Evolutionary conservation across 1,140 invertebrate genomes (phyloP), one percentile per base, ranked within the genome.

Genomic region (Bilobella aurantiaca): DNA sequence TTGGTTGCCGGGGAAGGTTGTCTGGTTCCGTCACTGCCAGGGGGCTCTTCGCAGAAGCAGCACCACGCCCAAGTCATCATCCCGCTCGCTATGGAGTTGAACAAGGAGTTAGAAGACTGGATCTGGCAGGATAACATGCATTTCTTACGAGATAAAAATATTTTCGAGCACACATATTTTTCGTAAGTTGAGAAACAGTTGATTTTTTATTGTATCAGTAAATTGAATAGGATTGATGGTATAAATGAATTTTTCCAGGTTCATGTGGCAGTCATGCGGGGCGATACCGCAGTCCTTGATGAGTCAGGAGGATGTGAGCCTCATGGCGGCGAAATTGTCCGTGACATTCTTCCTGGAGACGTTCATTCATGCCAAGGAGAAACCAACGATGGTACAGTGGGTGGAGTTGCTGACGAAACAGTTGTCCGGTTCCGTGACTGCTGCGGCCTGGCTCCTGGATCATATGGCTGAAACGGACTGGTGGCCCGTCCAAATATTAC

Each of bases 111-210:
- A 3, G 87, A 91, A 75, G 86, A 88, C 73, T 93, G 90, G 90
- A 93, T 96, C 64, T 96, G 92, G 92, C 86, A 93, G 73, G 93
- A 96, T 77, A 96, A 96, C 75, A 91, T 90, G 83, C 88, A 93
- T 74, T 96, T 96, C 75, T 80, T 96, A 47, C 89, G 92, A 74
- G 93, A 96, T 77, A 93, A 93, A 76, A 95, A 93, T 77, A 92
- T 96, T 72, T 95, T 96, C 74, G 92, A 96, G 73, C 92, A 95
- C 75, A 91, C 89, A 0, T 96, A 96, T 75, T 96, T 93, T n/a
- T n/a, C n/a, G n/a, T 77, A 89, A 89, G 88, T 91, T 76, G n/a
- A n/a, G n/a, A n/a, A n/a, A n/a, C n/a, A n/a, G n/a, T n/a, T n/a
- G n/a, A n/a, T n/a, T n/a, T n/a, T n/a, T n/a, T n/a, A n/a, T n/a